Evolutionary conservation across 2,113 vertebrate genomes (phyloP).

Genomic region (Taxidea taxus): DNA sequence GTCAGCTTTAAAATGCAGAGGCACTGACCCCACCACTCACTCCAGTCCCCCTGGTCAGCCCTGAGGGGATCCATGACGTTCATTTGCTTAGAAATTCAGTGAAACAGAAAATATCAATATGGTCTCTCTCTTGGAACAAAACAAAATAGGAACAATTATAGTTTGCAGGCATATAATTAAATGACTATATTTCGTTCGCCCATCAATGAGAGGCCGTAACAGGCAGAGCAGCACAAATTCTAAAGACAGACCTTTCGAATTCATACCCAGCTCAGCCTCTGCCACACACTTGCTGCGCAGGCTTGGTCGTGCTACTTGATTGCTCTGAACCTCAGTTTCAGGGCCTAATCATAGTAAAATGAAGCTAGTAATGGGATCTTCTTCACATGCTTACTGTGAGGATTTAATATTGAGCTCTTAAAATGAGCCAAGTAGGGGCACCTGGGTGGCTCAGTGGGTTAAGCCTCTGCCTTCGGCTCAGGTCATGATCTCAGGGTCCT

Average conservation of each 20-base stretch:
- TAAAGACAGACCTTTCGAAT: background rate
- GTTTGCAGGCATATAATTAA: constrained; percentile 25
- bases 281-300: background rate
- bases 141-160: constrained; percentile 50
- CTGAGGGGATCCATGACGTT: background rate
- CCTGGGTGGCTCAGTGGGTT: too few species aligned
- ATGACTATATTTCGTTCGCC: background rate
- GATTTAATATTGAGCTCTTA: background rate
- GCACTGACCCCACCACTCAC: background rate
- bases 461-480: too few species aligned
- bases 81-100: constrained; percentile 44
- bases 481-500: too few species aligned
- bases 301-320: background rate
- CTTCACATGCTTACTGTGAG: background rate
- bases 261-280: background rate
- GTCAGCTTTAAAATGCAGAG: constrained; percentile 39
- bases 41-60: constrained; percentile 14
- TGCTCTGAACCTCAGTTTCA: constrained; percentile 2
- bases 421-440: background rate
- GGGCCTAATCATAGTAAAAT: background rate
- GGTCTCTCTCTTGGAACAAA: constrained; percentile 12
- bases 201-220: background rate
- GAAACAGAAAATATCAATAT: constrained; percentile 49
- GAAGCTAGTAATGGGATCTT: background rate
- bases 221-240: background rate